Conservation (phyloP, 2,888 invertebrate species). For the Unio pictorum region DNA sequence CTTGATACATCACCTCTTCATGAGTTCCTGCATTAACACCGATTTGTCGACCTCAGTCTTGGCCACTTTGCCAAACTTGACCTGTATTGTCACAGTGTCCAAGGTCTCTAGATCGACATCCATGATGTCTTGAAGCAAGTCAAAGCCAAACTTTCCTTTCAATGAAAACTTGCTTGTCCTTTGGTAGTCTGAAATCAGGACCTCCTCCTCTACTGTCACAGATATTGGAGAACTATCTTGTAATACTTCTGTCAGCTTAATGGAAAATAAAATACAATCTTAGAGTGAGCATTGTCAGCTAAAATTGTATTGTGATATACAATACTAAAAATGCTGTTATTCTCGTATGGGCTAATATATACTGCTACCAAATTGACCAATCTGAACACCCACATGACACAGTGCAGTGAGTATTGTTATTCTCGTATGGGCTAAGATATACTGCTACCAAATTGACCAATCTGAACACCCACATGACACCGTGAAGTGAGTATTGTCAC, state of each 20-base stretch:
- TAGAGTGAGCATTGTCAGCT: too few relatives aligned
- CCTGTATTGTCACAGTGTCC: conserved; percentile 33
- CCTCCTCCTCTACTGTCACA: neutral
- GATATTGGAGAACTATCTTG: conserved; percentile 11
- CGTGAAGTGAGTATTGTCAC: too few relatives aligned
- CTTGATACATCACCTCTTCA: conserved; percentile 16
- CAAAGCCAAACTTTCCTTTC: conserved; percentile 50
- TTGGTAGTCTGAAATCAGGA: conserved; percentile 25
- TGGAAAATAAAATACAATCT: neutral
- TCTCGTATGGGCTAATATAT: too few relatives aligned
- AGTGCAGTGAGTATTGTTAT: too few relatives aligned
- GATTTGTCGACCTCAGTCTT: conserved; percentile 28
- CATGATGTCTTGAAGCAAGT: conserved; percentile 38
- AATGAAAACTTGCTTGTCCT: conserved; percentile 37
- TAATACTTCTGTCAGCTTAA: conserved; percentile 27
- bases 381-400: too few relatives aligned
- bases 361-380: too few relatives aligned
- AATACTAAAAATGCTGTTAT: too few relatives aligned
- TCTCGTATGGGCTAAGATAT: too few relatives aligned
- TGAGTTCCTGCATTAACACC: conserved; percentile 17
- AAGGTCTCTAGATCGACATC: conserved; percentile 38
- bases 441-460: too few relatives aligned
- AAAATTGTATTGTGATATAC: too few relatives aligned
- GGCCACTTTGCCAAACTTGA: conserved; percentile 33
- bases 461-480: too few relatives aligned